Evolutionary conservation across 1,140 invertebrate genomes (phyloP), one percentile per base, ranked within the genome.

Genomic region (Lepidotrigona ventralis): DNA sequence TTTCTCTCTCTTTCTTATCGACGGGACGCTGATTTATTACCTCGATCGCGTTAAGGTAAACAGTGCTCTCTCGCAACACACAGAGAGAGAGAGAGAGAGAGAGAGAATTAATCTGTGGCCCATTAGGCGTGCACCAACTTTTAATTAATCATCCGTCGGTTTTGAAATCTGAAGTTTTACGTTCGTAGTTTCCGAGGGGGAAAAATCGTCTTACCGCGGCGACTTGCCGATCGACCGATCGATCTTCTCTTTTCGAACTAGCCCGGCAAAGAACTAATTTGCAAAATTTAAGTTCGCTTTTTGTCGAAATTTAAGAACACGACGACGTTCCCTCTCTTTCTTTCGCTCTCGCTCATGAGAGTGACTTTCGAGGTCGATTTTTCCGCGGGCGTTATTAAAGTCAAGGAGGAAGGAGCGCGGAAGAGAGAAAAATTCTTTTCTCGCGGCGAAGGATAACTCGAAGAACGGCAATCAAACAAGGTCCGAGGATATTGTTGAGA

Each of bases 121-220:
- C 91, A 91, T 93, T 93, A 93, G 86, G 81, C 88, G 84, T 81
- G 77, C 81, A 29, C 29, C 80, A 86, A 89, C 87, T 91, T 88
- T 91, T 90, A 91, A 93, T 93, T 92, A 91, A 93, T 92, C 91
- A 91, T 89, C 88, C 80, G 85, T 29, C 15, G 33, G 73, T 14
- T 74, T n/a, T 4, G 53, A 14, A n/a, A n/a, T 14, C 8, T 19
- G 46, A 21, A 39, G 33, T 23, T 23, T 2, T 4, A 6, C 63
- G 64, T 21, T 26, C 71, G 71, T 88, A 88, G 87, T 77, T 33
- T 26, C 8, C 56, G 14, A 33, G 33, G 19, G 17, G 29, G 66
- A 26, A 68, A 56, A 56, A 26, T 74, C 29, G 72, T 11, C 54
- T 58, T 33, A 33, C 2, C 3, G 39, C 1, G 0, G 33, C 39